Percentiles rank a stretch among this genome's conserved stretches.
Conservation (phyloP, 1,140 invertebrate genomes). For the Sesamia nonagrioides region DNA sequence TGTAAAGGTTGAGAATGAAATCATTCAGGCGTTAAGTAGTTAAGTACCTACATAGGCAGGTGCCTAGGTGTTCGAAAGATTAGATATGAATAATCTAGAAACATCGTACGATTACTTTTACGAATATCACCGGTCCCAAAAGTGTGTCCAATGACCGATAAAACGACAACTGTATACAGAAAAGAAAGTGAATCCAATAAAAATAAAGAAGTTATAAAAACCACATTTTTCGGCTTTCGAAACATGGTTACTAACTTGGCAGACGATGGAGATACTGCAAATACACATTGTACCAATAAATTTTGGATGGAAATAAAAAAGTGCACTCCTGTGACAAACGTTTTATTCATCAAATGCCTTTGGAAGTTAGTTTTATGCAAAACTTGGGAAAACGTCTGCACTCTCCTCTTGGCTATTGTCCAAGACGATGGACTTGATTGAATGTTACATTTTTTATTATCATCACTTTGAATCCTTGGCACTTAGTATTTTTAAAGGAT, state of each 20-base stretch:
- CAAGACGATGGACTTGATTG: constrained; percentile 58
- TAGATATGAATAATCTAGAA: constrained; percentile 52
- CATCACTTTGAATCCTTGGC: constrained; percentile 18
- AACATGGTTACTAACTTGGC: constrained; percentile 66
- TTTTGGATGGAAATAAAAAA: constrained; percentile 63
- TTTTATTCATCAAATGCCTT: constrained; percentile 67
- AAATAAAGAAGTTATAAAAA: constrained; percentile 57
- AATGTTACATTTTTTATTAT: constrained; percentile 47
- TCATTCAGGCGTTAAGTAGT: too few species aligned
- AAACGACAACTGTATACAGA: constrained; percentile 47
- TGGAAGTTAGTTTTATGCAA: constrained; percentile 65
- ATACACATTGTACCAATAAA: constrained; percentile 72
- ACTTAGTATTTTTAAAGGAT: not conserved
- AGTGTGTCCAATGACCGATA: constrained; percentile 62
- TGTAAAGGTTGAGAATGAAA: constrained; percentile 1
- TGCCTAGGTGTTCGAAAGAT: too few species aligned
- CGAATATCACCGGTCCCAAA: constrained; percentile 47
- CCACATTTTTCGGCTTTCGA: constrained; percentile 57
- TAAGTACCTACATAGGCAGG: too few species aligned
- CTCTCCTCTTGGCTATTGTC: constrained; percentile 54
- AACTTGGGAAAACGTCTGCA: constrained; percentile 66
- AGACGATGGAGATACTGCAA: constrained; percentile 69
- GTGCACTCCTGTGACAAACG: constrained; percentile 51
- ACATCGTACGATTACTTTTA: constrained; percentile 57
- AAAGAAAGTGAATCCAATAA: constrained; percentile 55